A percentile compares a stretch with the other conserved stretches of the same genome.
These are phyloP conservation scores for Xanthorhoe spadicearia DNA, from an alignment of 2,888 invertebrate genomes.

Conservation along the genomic window DNA sequence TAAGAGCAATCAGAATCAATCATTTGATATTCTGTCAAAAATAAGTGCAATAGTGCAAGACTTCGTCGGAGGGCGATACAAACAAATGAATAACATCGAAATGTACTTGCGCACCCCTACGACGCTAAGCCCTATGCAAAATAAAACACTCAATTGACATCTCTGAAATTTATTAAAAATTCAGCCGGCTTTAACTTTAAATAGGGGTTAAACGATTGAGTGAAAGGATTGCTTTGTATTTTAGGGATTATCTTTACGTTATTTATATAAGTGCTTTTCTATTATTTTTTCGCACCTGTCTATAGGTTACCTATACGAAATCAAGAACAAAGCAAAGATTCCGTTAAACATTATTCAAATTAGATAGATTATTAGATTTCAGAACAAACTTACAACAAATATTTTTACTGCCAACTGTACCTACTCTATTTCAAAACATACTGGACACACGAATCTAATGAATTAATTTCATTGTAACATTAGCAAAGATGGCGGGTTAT, in stretches of 20 bases:
- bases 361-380: not conserved
- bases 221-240: conserved; percentile 65
- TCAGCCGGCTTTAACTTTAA: conserved; percentile 78
- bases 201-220: conserved; percentile 80
- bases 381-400: not conserved
- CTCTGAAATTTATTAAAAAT: conserved; percentile 84
- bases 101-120: conserved; percentile 80
- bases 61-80: conserved; percentile 56
- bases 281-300: not conserved
- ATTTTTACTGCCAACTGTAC: not conserved
- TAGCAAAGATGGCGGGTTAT: conserved; percentile 75
- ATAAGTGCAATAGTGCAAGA: conserved; percentile 68
- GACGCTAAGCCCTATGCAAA: conserved; percentile 81
- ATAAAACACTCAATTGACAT: conserved; percentile 84
- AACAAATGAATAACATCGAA: conserved; percentile 84
- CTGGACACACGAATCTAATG: conserved; percentile 30
- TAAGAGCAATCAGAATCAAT: conserved; percentile 68
- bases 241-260: conserved; percentile 34
- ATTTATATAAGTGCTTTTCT: conserved; percentile 24
- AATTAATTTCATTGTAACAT: conserved; percentile 52
- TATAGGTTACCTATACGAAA: not conserved
- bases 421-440: conserved; percentile 4
- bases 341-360: not conserved
- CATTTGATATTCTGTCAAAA: conserved; percentile 79
- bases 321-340: not conserved